Base-by-base conservation (phyloP, 2,888 invertebrate genomes). In the Liopterus haemorrhoidalis region DNA sequence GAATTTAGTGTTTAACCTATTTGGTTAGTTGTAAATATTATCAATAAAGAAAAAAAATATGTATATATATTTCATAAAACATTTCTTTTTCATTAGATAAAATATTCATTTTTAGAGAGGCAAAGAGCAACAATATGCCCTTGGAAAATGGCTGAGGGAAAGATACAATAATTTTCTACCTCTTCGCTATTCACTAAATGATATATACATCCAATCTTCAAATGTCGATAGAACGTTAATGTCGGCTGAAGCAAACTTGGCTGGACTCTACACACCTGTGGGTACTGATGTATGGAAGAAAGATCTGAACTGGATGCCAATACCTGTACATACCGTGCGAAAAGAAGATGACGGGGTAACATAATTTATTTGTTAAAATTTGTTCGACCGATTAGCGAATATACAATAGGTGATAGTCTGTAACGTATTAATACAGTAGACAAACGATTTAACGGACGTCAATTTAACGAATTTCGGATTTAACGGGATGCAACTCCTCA, bases 161-260 rank as follows among this genome's bases (percentile, higher is more conserved):
- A 75, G 87, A 6, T 93, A 92, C 65, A 62, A 68, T 30, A 69
- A 78, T 56, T 73, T 83, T 40, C 56, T 82, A 3, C 71, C 72
- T 11, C 53, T 61, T 1, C 56, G 58, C 2, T 85, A 82, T 58
- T 70, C 72, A 4, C 69, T 66, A 36, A 68, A 73, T 20, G 73
- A 81, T 59, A 70, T 84, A 21, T 70, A 70, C 56, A 67, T 84
- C 2, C 70, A 73, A 40, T 86, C 90, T 32, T 90, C 93, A 0
- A 88, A 92, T 67, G 82, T 85, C 11, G 92, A 94, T 67, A 78
- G 94, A 16, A 90, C 93, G 0, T 67, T 94, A 5, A 90, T 90
- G 86, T 91, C 90, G 45, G 93, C 89, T 0, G 76, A 82, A 60
- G 74, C 82, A 1, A 82, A 88, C 63, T 70, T 92, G 50, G 88